These are phyloP conservation scores for Ptychochromis oligacanthus DNA, from an alignment of 2,113 vertebrate species.

Conservation along the genomic window DNA sequence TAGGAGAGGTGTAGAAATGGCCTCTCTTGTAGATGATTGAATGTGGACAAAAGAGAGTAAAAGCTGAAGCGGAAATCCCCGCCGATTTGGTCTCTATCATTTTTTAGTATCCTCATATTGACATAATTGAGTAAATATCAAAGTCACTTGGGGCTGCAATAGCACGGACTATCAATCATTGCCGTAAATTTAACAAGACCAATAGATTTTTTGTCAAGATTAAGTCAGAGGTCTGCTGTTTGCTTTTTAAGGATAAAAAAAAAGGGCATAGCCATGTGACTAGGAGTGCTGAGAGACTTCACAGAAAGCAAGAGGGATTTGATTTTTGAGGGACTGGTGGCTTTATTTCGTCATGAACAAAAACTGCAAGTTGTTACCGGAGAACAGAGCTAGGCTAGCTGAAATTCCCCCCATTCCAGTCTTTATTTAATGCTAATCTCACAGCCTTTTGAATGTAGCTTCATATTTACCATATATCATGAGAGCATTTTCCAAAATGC, in stretches of 20 bases:
- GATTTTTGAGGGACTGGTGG: not conserved
- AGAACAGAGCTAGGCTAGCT: not conserved
- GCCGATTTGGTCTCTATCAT: constrained; percentile 6
- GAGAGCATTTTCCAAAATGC: not conserved
- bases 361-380: not conserved
- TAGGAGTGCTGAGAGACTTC: not conserved
- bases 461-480: not conserved
- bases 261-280: not conserved
- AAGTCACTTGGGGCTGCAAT: not conserved
- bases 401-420: not conserved
- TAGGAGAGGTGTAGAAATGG: constrained; percentile 30
- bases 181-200: constrained; percentile 5
- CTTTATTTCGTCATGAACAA: not conserved
- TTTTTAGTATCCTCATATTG: constrained; percentile 11
- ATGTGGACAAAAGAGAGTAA: not conserved
- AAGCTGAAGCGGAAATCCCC: constrained; percentile 3
- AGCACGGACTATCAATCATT: not conserved
- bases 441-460: not conserved
- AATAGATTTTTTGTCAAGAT: not conserved
- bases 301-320: not conserved
- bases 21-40: constrained; percentile 21
- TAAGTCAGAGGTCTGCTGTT: not conserved
- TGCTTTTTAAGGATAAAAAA: not conserved
- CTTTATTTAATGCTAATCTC: not conserved
- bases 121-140: constrained; percentile 19